These are phyloP conservation scores for Meliscaeva auricollis DNA, from an alignment of 2,888 invertebrate genomes.

Conservation along the genomic window DNA sequence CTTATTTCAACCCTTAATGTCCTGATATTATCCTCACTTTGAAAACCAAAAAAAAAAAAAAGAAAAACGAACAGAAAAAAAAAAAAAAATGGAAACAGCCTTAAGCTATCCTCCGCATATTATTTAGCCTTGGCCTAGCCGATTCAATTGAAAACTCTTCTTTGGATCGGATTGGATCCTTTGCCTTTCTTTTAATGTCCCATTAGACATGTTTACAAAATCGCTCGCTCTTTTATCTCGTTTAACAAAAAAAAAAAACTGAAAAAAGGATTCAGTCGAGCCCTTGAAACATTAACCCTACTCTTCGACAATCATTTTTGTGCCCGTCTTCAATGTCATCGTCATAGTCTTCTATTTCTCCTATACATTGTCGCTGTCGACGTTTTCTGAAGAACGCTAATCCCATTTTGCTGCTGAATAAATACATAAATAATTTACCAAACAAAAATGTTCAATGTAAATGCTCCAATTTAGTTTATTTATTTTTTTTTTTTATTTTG, in stretches of 20 bases:
- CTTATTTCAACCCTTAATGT: slow-evolving; percentile 13
- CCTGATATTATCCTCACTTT: not conserved
- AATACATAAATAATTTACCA: slow-evolving; percentile 68
- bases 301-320: slow-evolving; percentile 27
- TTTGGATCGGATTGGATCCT: slow-evolving; percentile 3
- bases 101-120: not conserved
- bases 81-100: slow-evolving; percentile 8
- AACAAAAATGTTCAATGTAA: slow-evolving; percentile 46
- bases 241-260: not conserved
- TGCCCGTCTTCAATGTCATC: slow-evolving; percentile 33
- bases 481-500: slow-evolving; percentile 1
- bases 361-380: slow-evolving; percentile 2
- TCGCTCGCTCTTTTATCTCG: slow-evolving; percentile 38
- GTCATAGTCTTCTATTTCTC: not conserved
- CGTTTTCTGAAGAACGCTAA: slow-evolving; percentile 35
- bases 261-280: slow-evolving; percentile 32
- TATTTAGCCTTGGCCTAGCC: not conserved
- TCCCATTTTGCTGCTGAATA: slow-evolving; percentile 50
- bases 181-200: slow-evolving; percentile 34
- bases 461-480: slow-evolving; percentile 19
- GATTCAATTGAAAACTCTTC: slow-evolving; percentile 16
- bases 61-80: too few relatives aligned
- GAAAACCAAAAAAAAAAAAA: rapidly evolving
- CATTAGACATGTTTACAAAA: slow-evolving; percentile 51
- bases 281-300: slow-evolving; percentile 20